Evolutionary conservation across 2,797 vertebrate genomes (phyloP), one percentile per base, ranked within the genome.

Genomic region (Phoxinus dragarum): DNA sequence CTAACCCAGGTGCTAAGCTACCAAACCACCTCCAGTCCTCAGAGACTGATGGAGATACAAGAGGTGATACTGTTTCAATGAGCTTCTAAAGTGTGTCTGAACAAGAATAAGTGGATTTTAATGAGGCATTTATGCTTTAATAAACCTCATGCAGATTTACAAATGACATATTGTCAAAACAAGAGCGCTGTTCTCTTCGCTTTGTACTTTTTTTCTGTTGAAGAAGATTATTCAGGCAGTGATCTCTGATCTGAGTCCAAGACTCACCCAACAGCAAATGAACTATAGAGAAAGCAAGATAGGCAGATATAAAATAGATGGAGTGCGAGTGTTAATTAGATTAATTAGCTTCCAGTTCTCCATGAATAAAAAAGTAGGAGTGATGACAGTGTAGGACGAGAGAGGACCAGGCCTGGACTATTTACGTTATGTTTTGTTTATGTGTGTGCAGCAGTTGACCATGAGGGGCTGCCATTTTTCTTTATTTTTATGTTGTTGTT

Each of bases 1-100:
- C 80, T 86, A 85, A 89, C 84, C 81, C 82, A 85, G 86, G 86
- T 87, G 84, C 80, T 87, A 90, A 88, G 89, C 86, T 59, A 23
- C 40, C 54, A 49, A 84, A 61, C 79, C 82, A 76, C 47, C 59
- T 54, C 69, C 42, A 49, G 19, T 59, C 40, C 52, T 17, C 44
- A 23, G 17, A 52, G 21, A 68, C 71, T 69, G 38, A 61, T 19
- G 9, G 21, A 66, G 52, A 27, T 64, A 69, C 31, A 84, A 47
- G 38, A 64, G 19, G 72, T 78, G 34, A 85, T 80, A 11, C 21
- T 1, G 76, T 72, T 80, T 80, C 59, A 86, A 83, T 56, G 49
- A 80, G 73, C 38, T 79, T 77, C 11, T 47, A 34, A 38, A 69
- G 66, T 69, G 54, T 42, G 56, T 54, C 81, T 81, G 34, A 75